Conservation (phyloP, 2,888 invertebrate genomes). For the Xylocampa areola region DNA sequence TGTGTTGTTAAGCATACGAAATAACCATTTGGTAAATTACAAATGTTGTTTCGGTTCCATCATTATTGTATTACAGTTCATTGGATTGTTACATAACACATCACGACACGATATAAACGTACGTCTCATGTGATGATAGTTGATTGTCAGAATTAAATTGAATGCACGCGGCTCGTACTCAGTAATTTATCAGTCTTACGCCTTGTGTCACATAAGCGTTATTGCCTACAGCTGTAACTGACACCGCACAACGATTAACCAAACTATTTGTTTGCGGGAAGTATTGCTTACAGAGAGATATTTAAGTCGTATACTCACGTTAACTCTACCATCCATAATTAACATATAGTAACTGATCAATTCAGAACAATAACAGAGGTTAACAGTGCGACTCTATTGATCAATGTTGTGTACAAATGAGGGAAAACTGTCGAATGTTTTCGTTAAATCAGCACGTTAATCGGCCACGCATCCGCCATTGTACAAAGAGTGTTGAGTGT, state of each 20-base stretch:
- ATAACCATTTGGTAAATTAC: constrained; percentile 13
- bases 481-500: constrained; percentile 30
- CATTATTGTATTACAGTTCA: constrained; percentile 34
- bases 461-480: constrained; percentile 51
- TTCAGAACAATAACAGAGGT: neutral
- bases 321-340: neutral
- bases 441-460: constrained; percentile 47
- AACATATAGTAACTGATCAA: neutral
- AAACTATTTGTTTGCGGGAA: constrained; percentile 24
- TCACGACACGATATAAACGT: constrained; percentile 43
- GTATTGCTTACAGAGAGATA: constrained; percentile 13
- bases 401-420: constrained; percentile 33
- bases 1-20: constrained; percentile 6
- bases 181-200: constrained; percentile 66
- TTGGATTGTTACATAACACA: constrained; percentile 45
- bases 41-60: constrained; percentile 19
- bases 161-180: constrained; percentile 73
- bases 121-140: constrained; percentile 54
- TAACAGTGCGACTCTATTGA: constrained; percentile 12
- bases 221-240: constrained; percentile 51
- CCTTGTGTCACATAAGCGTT: constrained; percentile 45
- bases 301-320: constrained; percentile 17
- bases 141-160: constrained; percentile 81
- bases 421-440: constrained; percentile 49
- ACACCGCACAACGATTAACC: constrained; percentile 23